These are phyloP conservation scores for Natrix natrix DNA, from an alignment of 2,797 vertebrate species.

Conservation along the genomic window DNA sequence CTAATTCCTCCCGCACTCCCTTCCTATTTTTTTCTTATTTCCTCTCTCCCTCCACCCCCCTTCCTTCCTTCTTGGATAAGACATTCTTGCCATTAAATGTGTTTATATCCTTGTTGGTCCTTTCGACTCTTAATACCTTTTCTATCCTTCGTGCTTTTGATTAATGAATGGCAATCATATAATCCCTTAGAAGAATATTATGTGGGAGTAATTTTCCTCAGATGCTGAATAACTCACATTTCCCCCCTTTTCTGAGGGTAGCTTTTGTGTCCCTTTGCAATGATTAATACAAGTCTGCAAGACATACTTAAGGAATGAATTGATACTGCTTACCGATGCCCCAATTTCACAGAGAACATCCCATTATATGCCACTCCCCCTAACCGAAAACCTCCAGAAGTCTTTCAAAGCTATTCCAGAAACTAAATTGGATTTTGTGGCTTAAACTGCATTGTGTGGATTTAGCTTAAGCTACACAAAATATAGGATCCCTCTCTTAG, in stretches of 20 bases:
- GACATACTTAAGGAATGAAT: neutral
- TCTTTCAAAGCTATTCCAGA: constrained; percentile 31
- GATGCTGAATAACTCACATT: neutral
- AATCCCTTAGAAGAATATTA: constrained; percentile 8
- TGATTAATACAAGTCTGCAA: neutral
- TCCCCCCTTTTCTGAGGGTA: neutral
- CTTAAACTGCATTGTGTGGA: neutral
- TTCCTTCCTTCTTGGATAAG: neutral
- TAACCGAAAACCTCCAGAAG: neutral
- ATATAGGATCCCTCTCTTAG: neutral
- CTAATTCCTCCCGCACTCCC: too few species aligned
- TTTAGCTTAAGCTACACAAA: constrained; percentile 29
- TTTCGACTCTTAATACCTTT: constrained; percentile 21
- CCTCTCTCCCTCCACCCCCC: too few species aligned
- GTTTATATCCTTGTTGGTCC: constrained; percentile 3
- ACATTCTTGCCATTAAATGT: neutral
- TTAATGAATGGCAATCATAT: neutral
- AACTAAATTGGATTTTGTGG: constrained; percentile 30
- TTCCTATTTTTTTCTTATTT: too few species aligned
- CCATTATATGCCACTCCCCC: constrained; percentile 1
- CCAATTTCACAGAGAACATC: constrained; percentile 22
- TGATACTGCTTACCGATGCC: constrained; percentile 14
- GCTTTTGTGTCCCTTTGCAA: neutral
- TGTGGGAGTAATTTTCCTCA: neutral
- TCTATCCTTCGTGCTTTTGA: neutral